These are phyloP conservation scores for Pitangus sulphuratus DNA, from an alignment of 2,797 vertebrate species.

Conservation along the genomic window DNA sequence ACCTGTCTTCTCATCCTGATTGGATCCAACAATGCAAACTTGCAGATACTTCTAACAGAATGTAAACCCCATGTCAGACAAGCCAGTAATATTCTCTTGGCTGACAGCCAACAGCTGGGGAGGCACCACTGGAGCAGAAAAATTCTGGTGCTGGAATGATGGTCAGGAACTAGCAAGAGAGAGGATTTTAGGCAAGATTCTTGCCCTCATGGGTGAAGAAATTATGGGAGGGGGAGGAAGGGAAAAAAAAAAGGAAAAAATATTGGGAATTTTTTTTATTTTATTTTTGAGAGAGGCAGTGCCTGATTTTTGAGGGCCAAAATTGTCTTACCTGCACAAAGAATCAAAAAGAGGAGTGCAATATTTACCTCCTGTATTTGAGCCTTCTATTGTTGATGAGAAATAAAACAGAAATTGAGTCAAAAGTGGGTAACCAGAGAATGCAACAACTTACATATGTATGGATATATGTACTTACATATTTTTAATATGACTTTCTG, in stretches of 20 bases:
- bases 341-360: background rate
- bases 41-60: background rate
- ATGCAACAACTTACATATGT: background rate
- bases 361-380: background rate
- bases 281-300: background rate
- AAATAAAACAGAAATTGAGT: background rate
- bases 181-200: background rate
- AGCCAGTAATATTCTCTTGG: background rate
- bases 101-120: background rate
- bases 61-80: background rate
- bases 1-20: background rate
- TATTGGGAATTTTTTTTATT: rapidly evolving
- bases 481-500: background rate
- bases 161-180: background rate
- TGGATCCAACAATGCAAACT: background rate
- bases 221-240: rapidly evolving
- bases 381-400: rapidly evolving
- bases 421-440: background rate
- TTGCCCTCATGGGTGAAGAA: background rate
- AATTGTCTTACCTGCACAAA: background rate
- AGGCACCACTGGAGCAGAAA: background rate
- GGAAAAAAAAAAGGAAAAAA: background rate
- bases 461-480: no score
- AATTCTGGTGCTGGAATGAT: background rate
- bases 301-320: background rate